Conservation (phyloP, 2,888 invertebrate species). For the Cataglyphis rosenhaueri region DNA sequence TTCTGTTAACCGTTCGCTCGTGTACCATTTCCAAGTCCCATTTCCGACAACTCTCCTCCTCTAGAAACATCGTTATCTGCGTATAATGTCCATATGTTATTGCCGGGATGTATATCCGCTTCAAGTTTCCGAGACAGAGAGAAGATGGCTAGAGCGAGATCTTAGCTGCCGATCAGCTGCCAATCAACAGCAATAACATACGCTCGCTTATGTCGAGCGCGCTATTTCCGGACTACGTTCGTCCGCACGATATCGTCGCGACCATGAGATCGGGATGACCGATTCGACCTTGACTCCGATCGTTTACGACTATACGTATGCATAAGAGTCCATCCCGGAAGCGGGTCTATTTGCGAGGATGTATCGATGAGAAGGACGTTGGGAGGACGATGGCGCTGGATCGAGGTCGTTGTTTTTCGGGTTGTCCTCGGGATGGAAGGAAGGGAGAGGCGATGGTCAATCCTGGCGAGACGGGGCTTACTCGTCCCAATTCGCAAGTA, state of each 20-base stretch:
- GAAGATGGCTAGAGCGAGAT: not conserved
- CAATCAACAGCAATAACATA: slow-evolving; percentile 33
- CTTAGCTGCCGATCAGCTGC: slow-evolving; percentile 24
- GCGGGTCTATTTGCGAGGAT: slow-evolving; percentile 5
- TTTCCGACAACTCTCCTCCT: not conserved
- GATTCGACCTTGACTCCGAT: slow-evolving; percentile 47
- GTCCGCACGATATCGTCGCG: slow-evolving; percentile 8
- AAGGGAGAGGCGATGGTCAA: not conserved
- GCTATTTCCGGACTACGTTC: slow-evolving; percentile 39
- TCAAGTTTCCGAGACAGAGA: slow-evolving; percentile 9
- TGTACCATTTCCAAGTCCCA: not conserved
- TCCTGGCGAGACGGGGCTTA: slow-evolving; percentile 16
- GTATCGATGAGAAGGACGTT: slow-evolving; percentile 21
- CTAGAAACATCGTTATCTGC: not conserved
- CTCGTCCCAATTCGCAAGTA: slow-evolving; percentile 29
- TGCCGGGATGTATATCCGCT: not conserved
- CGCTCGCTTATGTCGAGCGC: slow-evolving; percentile 44
- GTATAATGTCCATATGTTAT: not conserved
- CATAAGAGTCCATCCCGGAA: slow-evolving; percentile 40
- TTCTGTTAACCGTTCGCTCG: not conserved
- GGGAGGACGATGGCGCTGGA: not conserved
- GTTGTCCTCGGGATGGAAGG: not conserved
- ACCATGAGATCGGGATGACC: not conserved
- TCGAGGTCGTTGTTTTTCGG: slow-evolving; percentile 50
- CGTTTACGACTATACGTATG: slow-evolving; percentile 8